Percentiles rank a stretch among this genome's conserved stretches.
Conservation (phyloP, 2,113 vertebrate species). For the Naja naja region DNA sequence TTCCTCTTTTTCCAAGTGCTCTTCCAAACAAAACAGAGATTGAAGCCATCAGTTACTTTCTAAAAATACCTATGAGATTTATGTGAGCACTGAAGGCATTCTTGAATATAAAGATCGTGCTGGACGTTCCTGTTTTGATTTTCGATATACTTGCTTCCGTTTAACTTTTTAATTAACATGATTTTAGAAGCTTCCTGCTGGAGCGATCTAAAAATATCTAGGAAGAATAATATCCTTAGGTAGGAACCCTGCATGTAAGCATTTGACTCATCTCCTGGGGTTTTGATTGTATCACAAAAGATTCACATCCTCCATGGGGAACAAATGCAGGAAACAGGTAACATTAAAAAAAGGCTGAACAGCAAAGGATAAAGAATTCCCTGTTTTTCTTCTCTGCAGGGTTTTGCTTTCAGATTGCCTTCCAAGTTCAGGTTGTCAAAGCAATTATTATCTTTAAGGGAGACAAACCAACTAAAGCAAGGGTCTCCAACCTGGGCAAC, state of each 20-base stretch:
- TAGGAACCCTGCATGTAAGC: not conserved
- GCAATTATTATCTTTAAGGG: not conserved
- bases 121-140: not conserved
- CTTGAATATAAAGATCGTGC: not conserved
- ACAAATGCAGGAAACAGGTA: not conserved
- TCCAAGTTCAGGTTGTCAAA: not conserved
- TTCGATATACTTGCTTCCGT: not conserved
- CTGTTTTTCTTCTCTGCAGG: not conserved
- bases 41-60: not conserved
- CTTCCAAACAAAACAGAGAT: not conserved
- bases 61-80: not conserved
- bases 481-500: no score
- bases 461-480: not conserved
- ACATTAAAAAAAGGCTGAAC: not conserved
- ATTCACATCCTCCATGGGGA: not conserved
- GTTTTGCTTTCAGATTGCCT: not conserved
- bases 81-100: not conserved
- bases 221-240: constrained; percentile 14
- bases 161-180: not conserved
- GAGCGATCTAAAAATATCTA: constrained; percentile 9
- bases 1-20: not conserved
- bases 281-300: constrained; percentile 2
- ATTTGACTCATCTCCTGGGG: constrained; percentile 13
- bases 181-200: not conserved
- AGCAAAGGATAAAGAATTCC: not conserved